Base-by-base conservation (phyloP, 2,797 vertebrate genomes). In the Morelia viridis region DNA sequence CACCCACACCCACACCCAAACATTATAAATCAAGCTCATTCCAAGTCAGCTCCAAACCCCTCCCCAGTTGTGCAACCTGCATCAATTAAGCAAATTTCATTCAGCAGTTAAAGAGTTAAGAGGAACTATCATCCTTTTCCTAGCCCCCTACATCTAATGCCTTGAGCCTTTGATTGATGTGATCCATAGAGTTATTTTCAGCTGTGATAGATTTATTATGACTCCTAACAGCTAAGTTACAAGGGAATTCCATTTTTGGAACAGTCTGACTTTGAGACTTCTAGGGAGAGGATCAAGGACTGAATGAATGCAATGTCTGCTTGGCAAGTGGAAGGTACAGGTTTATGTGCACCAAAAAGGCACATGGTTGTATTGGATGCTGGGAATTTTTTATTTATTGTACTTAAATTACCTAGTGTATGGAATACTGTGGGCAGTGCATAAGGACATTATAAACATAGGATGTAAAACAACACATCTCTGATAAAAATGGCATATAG, bases 201-300 rank as follows among this genome's bases (percentile, higher is more conserved):
- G 85, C 46, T 41, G 15, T 83, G 68, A 64, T 46, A 87, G 85
- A 90, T 90, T 92, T 92, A 92, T 90, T 80, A 92, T 57, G 35
- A 53, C 89, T 64, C 58, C 89, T 57, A 90, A 12, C 64, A 76
- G 83, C 88, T 86, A 85, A 60, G 53, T 83, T 89, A 86, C 88
- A 64, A 92, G 92, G n/a, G 58, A 90, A 64, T 90, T 92, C 89
- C 89, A 88, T 92, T 90, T 90, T 84, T 90, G 92, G 92, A 92
- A 31, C 68, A 57, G 50, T 35, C 62, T 92, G 89, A 31, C n/a
- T 87, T 92, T 88, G 26, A 89, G 87, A 50, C 26, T 17, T 89
- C 26, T 53, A 22, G 15, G n/a, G 56, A 11, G 58, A 50, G 46
- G 58, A 24, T 57, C 12, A 71, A 31, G 46, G 58, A 50, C 11